Evolutionary conservation across 1,140 invertebrate species (phyloP).

Genomic region (silkworm (Bombyx mori)): DNA sequence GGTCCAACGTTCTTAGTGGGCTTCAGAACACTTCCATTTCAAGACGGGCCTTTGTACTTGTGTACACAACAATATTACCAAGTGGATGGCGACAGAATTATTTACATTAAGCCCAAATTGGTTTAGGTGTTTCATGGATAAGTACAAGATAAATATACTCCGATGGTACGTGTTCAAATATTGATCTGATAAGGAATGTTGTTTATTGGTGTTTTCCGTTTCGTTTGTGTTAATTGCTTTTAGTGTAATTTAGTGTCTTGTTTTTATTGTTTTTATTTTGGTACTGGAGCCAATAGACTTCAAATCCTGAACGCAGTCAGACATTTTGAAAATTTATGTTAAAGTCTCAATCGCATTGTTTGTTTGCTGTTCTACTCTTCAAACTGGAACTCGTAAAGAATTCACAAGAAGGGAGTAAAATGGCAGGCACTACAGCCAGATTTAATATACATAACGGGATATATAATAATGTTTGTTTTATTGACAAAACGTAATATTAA

Average conservation of each 20-base stretch:
- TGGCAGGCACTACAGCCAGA: too few species aligned
- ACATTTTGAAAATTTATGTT: too few species aligned
- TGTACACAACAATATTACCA: slow-evolving; percentile 21
- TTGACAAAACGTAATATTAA: too few species aligned
- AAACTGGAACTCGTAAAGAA: too few species aligned
- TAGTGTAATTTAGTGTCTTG: not conserved
- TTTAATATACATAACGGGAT: too few species aligned
- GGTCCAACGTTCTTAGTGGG: not conserved
- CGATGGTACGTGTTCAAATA: not conserved
- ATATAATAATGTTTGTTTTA: too few species aligned
- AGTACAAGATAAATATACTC: slow-evolving; percentile 14
- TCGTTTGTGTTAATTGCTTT: not conserved
- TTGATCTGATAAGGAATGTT: not conserved
- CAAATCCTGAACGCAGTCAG: too few species aligned
- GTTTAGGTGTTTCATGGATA: slow-evolving; percentile 13
- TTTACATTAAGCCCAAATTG: slow-evolving; percentile 20
- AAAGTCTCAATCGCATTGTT: too few species aligned
- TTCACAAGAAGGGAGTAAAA: too few species aligned
- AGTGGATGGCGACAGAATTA: slow-evolving; percentile 13
- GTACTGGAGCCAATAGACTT: too few species aligned
- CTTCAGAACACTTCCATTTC: slow-evolving; percentile 20
- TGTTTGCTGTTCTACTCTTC: too few species aligned
- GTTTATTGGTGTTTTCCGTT: not conserved
- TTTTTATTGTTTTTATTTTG: not conserved
- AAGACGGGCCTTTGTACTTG: slow-evolving; percentile 23